Percentiles rank a stretch among this genome's conserved stretches.
These are phyloP conservation scores for Chelonus formosanus DNA, from an alignment of 2,888 invertebrate species.

Conservation along the genomic window DNA sequence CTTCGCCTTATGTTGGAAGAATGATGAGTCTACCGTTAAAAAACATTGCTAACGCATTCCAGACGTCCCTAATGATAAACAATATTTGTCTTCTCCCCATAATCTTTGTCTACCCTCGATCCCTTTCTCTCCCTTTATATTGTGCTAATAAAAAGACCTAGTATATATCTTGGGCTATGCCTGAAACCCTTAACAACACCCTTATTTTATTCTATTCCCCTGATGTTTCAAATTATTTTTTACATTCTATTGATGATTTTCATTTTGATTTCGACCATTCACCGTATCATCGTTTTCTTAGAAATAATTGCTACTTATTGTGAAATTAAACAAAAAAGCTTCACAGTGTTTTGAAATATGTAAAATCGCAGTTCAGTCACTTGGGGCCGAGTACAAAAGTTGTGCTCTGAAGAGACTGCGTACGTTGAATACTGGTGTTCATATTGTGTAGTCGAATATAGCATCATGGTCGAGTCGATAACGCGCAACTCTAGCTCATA, in stretches of 20 bases:
- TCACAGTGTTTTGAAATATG: too few relatives aligned
- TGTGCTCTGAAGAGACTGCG: too few relatives aligned
- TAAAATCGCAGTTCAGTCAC: too few relatives aligned
- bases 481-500: slow-evolving; percentile 44
- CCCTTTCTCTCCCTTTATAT: neutral
- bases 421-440: slow-evolving; percentile 1
- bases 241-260: too few relatives aligned
- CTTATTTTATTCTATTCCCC: too few relatives aligned
- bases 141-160: neutral
- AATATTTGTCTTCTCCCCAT: slow-evolving; percentile 19
- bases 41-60: slow-evolving; percentile 15
- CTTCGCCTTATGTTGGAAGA: slow-evolving; percentile 3
- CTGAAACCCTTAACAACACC: too few relatives aligned
- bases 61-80: slow-evolving; percentile 23
- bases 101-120: neutral
- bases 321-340: too few relatives aligned
- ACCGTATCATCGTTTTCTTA: too few relatives aligned
- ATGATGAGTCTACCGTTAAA: slow-evolving; percentile 12
- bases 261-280: too few relatives aligned
- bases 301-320: too few relatives aligned
- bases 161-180: neutral
- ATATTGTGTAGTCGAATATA: slow-evolving; percentile 47
- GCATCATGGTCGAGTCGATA: slow-evolving; percentile 59
- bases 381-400: too few relatives aligned
- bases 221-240: too few relatives aligned